These are phyloP conservation scores for Grallaria varia DNA, from an alignment of 2,113 vertebrate species.

Conservation along the genomic window DNA sequence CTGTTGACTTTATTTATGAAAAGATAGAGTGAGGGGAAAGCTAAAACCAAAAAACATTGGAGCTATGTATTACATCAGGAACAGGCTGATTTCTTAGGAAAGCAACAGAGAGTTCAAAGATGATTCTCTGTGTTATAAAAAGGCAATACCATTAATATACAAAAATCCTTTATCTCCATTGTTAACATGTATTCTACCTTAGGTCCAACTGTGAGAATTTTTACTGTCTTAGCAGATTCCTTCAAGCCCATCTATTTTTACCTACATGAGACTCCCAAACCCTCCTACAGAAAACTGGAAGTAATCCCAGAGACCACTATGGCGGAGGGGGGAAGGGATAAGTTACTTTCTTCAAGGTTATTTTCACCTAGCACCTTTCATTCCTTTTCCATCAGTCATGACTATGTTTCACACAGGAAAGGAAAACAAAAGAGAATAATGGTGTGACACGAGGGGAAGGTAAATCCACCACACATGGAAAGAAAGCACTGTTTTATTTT, in stretches of 20 bases:
- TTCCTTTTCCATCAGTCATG: background rate
- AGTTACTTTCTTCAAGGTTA: background rate
- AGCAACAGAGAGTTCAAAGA: background rate
- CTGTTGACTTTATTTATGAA: background rate
- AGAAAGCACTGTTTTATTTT: background rate
- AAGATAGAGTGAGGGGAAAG: background rate
- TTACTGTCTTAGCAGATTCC: background rate
- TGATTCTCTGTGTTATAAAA: background rate
- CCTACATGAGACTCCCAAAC: background rate
- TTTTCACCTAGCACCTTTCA: background rate
- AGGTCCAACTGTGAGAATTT: background rate
- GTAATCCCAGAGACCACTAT: background rate
- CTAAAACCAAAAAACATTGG: background rate
- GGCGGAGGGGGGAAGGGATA: background rate
- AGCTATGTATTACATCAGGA: background rate
- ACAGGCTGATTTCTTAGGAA: background rate
- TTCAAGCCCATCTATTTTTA: background rate
- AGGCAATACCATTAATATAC: background rate
- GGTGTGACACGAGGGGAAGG: background rate
- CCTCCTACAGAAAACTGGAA: background rate
- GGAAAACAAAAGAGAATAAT: background rate
- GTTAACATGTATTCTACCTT: background rate
- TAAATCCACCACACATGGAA: background rate
- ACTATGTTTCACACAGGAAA: background rate
- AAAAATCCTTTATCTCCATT: background rate